phyloP scores from a whole-genome alignment of 1,140 invertebrate species.

The Drosophila virilis region DNA sequence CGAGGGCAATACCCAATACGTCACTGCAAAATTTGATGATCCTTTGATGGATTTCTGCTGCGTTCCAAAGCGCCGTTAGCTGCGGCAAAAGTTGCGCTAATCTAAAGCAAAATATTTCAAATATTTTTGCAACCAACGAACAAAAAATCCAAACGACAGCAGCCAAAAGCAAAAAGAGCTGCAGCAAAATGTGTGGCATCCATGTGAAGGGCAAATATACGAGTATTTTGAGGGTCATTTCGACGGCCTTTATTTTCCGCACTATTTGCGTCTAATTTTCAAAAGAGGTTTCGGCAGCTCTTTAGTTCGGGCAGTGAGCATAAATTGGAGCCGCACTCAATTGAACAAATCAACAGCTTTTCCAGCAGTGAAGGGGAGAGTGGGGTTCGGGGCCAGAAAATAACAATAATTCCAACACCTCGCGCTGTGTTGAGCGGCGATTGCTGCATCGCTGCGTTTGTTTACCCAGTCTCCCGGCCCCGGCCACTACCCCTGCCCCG shows the following conservation, averaged over 20 bases:
- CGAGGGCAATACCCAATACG: slow-evolving; percentile 57
- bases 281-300: slow-evolving; percentile 20
- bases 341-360: slow-evolving; percentile 48
- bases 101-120: slow-evolving; percentile 67
- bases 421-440: slow-evolving; percentile 27
- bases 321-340: slow-evolving; percentile 43
- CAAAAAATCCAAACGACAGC: slow-evolving; percentile 24
- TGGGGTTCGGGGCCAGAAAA: neutral
- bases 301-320: slow-evolving; percentile 65
- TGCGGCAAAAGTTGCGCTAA: slow-evolving; percentile 63
- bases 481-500: neutral
- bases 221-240: slow-evolving; percentile 41
- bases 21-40: slow-evolving; percentile 73
- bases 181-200: slow-evolving; percentile 62
- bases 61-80: slow-evolving; percentile 67
- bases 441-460: slow-evolving; percentile 60
- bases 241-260: slow-evolving; percentile 41
- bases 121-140: slow-evolving; percentile 45
- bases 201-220: slow-evolving; percentile 57
- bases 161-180: neutral
- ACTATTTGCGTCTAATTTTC: slow-evolving; percentile 73
- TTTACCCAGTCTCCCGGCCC: neutral
- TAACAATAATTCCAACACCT: slow-evolving; percentile 47
- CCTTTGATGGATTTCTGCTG: slow-evolving; percentile 73
- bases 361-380: neutral